Evolutionary conservation across 2,888 invertebrate genomes (phyloP).

Genomic region (Notodonta dromedarius): DNA sequence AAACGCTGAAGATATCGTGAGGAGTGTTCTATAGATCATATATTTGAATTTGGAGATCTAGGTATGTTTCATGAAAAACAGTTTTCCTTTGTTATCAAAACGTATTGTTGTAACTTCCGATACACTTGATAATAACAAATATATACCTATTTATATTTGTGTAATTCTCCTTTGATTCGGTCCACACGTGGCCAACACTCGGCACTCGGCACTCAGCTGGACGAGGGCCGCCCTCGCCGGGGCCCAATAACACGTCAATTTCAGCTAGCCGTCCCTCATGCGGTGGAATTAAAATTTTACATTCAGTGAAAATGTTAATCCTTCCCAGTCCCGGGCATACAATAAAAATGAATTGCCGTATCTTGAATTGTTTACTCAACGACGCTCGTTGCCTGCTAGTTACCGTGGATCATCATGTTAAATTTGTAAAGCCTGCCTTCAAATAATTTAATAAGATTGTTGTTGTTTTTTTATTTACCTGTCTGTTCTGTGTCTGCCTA

Average conservation of each 20-base stretch:
- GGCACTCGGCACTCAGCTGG: slow-evolving; percentile 18
- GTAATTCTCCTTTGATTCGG: slow-evolving; percentile 40
- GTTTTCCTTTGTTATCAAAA: too few species aligned
- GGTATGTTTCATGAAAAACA: too few species aligned
- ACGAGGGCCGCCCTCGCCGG: slow-evolving; percentile 45
- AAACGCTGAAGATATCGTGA: too few species aligned
- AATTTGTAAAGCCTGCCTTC: background rate
- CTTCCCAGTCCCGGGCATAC: slow-evolving; percentile 68
- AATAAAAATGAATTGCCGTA: slow-evolving; percentile 74
- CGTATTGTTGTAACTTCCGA: too few species aligned
- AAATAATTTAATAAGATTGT: too few species aligned
- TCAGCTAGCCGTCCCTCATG: slow-evolving; percentile 64
- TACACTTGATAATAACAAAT: too few species aligned
- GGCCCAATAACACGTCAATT: slow-evolving; percentile 77
- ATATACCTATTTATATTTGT: background rate
- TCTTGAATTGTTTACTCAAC: slow-evolving; percentile 70
- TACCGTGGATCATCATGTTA: background rate
- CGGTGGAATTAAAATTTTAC: slow-evolving; percentile 77
- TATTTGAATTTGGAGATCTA: too few species aligned
- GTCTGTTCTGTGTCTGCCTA: too few species aligned
- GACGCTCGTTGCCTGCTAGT: slow-evolving; percentile 13
- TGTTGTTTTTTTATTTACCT: too few species aligned
- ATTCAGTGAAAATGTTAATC: slow-evolving; percentile 77
- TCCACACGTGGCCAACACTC: slow-evolving; percentile 20
- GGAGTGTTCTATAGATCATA: too few species aligned